Evolutionary conservation across 2,797 vertebrate genomes (phyloP).

Genomic region (Dipus sagitta): DNA sequence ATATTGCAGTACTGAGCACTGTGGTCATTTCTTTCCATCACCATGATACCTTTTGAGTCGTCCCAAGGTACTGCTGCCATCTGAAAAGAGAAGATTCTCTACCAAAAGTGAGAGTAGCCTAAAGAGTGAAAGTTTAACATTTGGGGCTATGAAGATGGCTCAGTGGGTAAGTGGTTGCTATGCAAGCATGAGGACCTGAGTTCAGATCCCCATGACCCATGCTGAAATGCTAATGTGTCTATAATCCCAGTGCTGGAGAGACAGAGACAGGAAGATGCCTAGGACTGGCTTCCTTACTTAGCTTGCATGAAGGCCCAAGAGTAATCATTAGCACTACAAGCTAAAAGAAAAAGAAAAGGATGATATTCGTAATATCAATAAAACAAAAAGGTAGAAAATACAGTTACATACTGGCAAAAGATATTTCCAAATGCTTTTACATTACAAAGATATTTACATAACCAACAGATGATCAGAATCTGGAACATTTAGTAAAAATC

Average conservation of each 20-base stretch:
- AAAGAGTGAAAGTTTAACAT: neutral
- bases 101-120: too few relatives aligned
- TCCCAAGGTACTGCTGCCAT: too few relatives aligned
- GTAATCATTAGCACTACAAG: neutral
- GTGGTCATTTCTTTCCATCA: too few relatives aligned
- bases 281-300: neutral
- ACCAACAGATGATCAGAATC: neutral
- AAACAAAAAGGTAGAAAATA: neutral
- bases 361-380: neutral
- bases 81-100: too few relatives aligned
- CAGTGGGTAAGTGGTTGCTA: neutral
- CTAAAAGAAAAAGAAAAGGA: neutral
- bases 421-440: neutral
- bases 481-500: conserved; percentile 35
- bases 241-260: too few relatives aligned
- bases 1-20: too few relatives aligned
- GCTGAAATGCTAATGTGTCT: too few relatives aligned
- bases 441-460: conserved; percentile 16
- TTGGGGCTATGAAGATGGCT: neutral
- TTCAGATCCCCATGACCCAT: neutral
- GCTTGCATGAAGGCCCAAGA: neutral
- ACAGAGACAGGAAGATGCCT: too few relatives aligned
- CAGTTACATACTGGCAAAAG: neutral
- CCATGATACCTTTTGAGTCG: too few relatives aligned
- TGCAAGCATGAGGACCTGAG: neutral